Evolutionary conservation across 2,888 invertebrate genomes (phyloP).

Genomic region (Acrocera orbiculus): DNA sequence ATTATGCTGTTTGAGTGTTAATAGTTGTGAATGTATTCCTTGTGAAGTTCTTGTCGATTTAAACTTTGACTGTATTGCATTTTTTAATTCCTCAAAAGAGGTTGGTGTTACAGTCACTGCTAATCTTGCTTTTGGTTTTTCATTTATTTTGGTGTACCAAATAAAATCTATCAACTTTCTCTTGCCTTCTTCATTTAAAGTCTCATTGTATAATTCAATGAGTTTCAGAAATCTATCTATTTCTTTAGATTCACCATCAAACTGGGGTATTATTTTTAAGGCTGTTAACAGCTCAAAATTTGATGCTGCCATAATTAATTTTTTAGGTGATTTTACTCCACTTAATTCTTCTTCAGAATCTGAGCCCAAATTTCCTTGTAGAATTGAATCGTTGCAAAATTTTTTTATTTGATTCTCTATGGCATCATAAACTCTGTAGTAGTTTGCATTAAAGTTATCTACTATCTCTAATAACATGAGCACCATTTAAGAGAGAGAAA

Average conservation of each 20-base stretch:
- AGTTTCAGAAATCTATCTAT: neutral
- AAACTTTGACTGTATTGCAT: neutral
- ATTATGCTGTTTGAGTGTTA: neutral
- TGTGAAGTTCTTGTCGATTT: neutral
- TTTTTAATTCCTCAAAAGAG: neutral
- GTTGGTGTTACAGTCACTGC: neutral
- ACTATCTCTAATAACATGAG: no score
- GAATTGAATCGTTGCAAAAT: no score
- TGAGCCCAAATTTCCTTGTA: no score
- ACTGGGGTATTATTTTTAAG: neutral
- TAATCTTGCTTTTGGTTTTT: neutral
- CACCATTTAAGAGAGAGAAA: no score
- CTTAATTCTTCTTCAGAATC: no score
- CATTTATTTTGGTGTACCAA: neutral
- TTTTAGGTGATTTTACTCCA: no score
- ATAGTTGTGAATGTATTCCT: neutral
- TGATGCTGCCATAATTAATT: no score
- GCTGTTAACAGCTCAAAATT: neutral
- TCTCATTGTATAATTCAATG: neutral
- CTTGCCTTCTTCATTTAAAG: neutral
- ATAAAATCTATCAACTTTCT: neutral
- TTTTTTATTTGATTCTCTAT: no score
- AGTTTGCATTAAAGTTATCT: no score
- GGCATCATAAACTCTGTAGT: no score
- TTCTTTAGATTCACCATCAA: neutral